Conservation (phyloP, 2,797 vertebrate genomes). For the Scyliorhinus canicula region DNA sequence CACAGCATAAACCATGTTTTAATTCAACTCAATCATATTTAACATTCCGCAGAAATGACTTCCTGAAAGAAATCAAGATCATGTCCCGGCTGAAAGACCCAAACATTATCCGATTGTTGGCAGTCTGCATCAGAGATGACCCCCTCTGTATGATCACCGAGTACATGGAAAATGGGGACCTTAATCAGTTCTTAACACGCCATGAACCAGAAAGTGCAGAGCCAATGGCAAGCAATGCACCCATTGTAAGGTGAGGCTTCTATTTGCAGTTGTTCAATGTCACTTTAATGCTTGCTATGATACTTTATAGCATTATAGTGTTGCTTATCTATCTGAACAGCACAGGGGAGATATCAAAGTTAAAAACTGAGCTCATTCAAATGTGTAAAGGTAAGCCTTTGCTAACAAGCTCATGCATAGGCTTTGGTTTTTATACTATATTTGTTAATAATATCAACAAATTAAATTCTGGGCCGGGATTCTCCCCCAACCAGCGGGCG, state of each 20-base stretch:
- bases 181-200: slow-evolving; percentile 95
- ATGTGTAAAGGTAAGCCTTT: neutral
- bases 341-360: neutral
- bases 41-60: slow-evolving; percentile 77
- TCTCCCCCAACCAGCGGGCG: no score
- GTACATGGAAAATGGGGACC: slow-evolving; percentile 98
- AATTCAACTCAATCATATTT: neutral
- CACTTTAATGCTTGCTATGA: neutral
- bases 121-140: slow-evolving; percentile 85
- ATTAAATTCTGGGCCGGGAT: no score
- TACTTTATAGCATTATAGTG: neutral
- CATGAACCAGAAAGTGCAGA: slow-evolving; percentile 72
- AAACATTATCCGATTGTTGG: slow-evolving; percentile 91
- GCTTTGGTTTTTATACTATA: neutral
- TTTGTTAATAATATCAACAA: neutral
- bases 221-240: slow-evolving; percentile 55
- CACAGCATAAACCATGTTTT: neutral
- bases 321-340: neutral
- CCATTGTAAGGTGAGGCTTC: slow-evolving; percentile 71
- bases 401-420: neutral
- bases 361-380: neutral
- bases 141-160: slow-evolving; percentile 97
- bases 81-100: slow-evolving; percentile 97
- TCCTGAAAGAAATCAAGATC: slow-evolving; percentile 98
- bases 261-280: neutral